Evolutionary conservation across 2,113 vertebrate species (phyloP), one percentile per base, ranked within the genome.

Genomic region (Kryptolebias marmoratus): DNA sequence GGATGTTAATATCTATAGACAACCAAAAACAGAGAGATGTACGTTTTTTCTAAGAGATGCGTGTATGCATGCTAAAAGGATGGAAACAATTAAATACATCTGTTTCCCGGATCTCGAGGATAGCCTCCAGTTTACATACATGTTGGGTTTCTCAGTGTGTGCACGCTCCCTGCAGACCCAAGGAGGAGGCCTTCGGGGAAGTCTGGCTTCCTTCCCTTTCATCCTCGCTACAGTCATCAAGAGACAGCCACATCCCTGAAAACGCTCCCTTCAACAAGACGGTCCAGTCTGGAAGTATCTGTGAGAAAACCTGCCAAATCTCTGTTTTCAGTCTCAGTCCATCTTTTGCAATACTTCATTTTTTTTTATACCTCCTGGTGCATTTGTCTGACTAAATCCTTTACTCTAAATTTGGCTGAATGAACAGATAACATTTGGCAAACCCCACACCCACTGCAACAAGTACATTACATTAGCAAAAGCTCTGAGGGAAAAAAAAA

Each of bases 31-130:
- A 22, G 22, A 22, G 22, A 22, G 22, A 22, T 22, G 22, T 22
- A 22, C 22, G 22, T 22, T 22, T 22, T 22, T 22, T 22, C 22
- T 22, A 22, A 22, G 22, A 22, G 22, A 22, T 22, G 22, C 11
- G 12, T 4, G 18, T 11, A n/a, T 22, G 18, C 3, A 15, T 52
- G 49, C 18, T 50, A n/a, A 57, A 5, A 58, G 13, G 55, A 83
- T 89, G 85, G 87, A 87, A 91, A 50, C 79, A 77, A 86, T 91
- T 87, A 83, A 28, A n/a, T 12, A 69, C 76, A 87, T 89, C 83
- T 92, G 89, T 14, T 76, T 45, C 12, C 36, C 86, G 90, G 80
- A 82, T 79, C 57, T 28, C 2, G 60, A 89, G 75, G 80, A 79
- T 66, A 73, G 62, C 69, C 75, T 71, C 54, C 82, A 63, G 79